Conservation (phyloP, 1,140 invertebrate genomes). For the Cotesia chilonis region DNA sequence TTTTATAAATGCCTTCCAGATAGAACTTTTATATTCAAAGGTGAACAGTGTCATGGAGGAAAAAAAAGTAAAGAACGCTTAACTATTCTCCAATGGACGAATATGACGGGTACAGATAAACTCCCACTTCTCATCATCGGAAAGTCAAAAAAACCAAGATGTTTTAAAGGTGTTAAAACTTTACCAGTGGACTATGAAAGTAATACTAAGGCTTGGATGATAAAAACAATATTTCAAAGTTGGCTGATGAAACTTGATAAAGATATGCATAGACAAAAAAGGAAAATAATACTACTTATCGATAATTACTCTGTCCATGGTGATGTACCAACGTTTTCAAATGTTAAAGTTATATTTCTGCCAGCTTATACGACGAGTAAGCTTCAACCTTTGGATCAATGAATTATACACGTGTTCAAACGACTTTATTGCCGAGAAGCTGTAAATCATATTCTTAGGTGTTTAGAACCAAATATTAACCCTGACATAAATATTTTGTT, state of each 20-base stretch:
- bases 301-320: conserved; percentile 33
- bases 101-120: conserved; percentile 2
- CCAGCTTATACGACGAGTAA: too few relatives aligned
- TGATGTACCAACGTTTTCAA: background rate
- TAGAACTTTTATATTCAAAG: too few relatives aligned
- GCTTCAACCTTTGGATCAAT: too few relatives aligned
- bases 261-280: conserved; percentile 32
- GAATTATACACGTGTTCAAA: too few relatives aligned
- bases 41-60: background rate
- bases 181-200: conserved; percentile 15
- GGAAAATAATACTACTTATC: conserved; percentile 32
- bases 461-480: too few relatives aligned
- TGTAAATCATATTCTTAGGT: too few relatives aligned
- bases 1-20: too few relatives aligned
- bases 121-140: too few relatives aligned
- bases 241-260: conserved; percentile 34
- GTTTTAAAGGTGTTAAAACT: conserved; percentile 5
- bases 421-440: too few relatives aligned
- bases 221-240: conserved; percentile 27
- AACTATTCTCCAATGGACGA: conserved; percentile 8
- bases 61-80: conserved; percentile 9
- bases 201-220: conserved; percentile 15
- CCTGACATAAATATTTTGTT: too few relatives aligned
- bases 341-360: too few relatives aligned
- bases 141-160: too few relatives aligned